phyloP scores from a whole-genome alignment of 2,797 vertebrate species.

The Premnoplex brunnescens region DNA sequence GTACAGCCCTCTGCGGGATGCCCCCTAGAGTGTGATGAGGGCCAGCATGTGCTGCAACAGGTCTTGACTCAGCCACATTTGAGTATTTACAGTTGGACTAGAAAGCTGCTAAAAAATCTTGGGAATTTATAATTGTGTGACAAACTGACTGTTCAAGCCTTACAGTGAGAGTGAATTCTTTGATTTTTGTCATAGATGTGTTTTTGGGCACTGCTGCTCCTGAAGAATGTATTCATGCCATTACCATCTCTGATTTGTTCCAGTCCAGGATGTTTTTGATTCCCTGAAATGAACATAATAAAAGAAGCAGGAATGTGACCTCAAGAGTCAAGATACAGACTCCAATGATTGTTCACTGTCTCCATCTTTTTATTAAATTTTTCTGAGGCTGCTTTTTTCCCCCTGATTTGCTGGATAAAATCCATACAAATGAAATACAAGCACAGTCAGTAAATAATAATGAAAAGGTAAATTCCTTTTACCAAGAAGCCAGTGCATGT shows the following conservation, averaged over 20 bases:
- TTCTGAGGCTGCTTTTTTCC: constrained; percentile 61
- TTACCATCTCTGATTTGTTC: constrained; percentile 81
- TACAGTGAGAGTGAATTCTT: constrained; percentile 73
- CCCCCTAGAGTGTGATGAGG: background rate
- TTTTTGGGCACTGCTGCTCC: constrained; percentile 74
- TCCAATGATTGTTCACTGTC: constrained; percentile 75
- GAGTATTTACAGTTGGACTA: constrained; percentile 70
- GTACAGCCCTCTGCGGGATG: fast-evolving
- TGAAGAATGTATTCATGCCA: constrained; percentile 77
- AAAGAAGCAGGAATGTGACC: constrained; percentile 79
- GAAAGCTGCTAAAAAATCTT: constrained; percentile 80
- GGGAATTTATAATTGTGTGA: constrained; percentile 78
- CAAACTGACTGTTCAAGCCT: constrained; percentile 71
- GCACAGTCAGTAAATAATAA: constrained; percentile 93
- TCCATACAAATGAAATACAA: constrained; percentile 93
- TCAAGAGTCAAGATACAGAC: constrained; percentile 73
- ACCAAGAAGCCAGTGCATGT: constrained; percentile 81
- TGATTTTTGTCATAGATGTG: constrained; percentile 64
- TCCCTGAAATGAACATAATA: constrained; percentile 81
- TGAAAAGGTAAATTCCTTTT: constrained; percentile 90
- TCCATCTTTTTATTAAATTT: constrained; percentile 87
- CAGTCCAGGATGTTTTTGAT: constrained; percentile 71
- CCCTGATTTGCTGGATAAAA: constrained; percentile 76
- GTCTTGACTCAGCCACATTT: background rate
- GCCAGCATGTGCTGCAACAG: background rate